A percentile compares a stretch with the other conserved stretches of the same genome.
These are phyloP conservation scores for Kradibia gibbosae DNA, from an alignment of 1,140 invertebrate species.

Conservation along the genomic window DNA sequence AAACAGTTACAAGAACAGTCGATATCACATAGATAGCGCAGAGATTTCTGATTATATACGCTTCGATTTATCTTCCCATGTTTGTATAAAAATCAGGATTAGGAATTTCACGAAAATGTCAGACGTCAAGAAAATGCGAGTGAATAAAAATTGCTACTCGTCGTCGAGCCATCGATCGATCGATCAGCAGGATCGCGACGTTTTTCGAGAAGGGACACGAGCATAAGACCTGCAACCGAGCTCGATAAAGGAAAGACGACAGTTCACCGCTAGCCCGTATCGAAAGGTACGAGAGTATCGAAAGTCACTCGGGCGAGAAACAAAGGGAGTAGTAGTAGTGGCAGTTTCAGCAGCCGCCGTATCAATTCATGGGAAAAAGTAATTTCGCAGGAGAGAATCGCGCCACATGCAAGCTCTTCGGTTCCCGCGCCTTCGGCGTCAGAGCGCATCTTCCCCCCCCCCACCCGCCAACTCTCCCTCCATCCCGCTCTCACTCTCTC, in stretches of 20 bases:
- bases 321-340: not conserved
- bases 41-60: no score
- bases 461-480: no score
- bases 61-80: no score
- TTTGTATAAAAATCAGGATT: no score
- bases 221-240: not conserved
- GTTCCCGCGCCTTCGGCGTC: not conserved
- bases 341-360: no score
- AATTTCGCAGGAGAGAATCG: constrained; percentile 19
- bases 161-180: not conserved
- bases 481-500: no score
- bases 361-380: not conserved
- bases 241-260: not conserved
- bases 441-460: not conserved
- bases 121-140: no score
- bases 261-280: not conserved
- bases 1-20: no score
- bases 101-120: no score
- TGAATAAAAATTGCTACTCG: no score
- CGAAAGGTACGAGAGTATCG: not conserved
- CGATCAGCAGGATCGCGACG: not conserved
- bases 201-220: constrained; percentile 6
- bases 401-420: constrained; percentile 46
- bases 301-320: not conserved
- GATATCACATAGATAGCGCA: no score